phyloP scores from a whole-genome alignment of 2,113 vertebrate genomes.

The Orcinus orca region DNA sequence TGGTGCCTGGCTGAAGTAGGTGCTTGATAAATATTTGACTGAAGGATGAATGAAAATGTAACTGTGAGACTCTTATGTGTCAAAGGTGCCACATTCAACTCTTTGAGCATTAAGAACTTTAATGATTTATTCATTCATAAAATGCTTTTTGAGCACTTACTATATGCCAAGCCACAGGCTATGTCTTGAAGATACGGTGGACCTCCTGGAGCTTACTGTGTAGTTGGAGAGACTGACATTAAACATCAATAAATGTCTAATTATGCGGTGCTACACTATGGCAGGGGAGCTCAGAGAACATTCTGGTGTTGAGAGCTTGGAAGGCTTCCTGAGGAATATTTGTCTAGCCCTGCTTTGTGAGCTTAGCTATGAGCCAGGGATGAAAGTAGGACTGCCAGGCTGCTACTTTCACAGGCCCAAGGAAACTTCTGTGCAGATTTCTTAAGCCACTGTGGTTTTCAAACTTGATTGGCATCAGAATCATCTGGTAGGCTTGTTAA shows the following conservation, averaged over 20 bases:
- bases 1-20: background rate
- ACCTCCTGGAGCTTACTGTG: background rate
- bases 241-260: background rate
- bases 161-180: background rate
- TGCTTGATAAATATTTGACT: conserved; percentile 31
- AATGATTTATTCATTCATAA: background rate
- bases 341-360: background rate
- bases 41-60: background rate
- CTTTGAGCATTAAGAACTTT: background rate
- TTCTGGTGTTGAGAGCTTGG: background rate
- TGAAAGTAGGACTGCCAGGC: background rate
- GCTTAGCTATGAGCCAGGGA: background rate
- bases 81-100: background rate
- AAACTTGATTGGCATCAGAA: background rate
- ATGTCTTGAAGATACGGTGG: background rate
- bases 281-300: background rate
- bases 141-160: background rate
- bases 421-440: background rate
- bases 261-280: background rate
- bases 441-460: background rate
- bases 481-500: background rate
- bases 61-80: background rate
- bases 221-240: background rate
- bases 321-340: background rate
- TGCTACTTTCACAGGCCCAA: background rate